A percentile compares a stretch with the other conserved stretches of the same genome.
phyloP scores from a whole-genome alignment of 2,113 vertebrate genomes.

The Pseudorasbora parva region DNA sequence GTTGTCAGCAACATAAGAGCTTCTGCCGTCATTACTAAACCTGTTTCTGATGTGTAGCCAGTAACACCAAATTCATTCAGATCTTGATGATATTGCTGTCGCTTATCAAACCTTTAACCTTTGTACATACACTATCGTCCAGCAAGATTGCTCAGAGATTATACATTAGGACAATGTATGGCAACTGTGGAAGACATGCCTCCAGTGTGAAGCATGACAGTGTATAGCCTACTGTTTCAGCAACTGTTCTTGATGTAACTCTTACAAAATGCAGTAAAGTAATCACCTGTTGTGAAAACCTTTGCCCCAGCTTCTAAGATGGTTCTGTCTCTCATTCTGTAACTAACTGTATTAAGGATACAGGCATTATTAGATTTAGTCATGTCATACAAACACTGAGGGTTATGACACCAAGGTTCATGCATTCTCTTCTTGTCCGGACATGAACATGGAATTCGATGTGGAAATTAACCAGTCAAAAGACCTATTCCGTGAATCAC shows the following conservation, averaged over 20 bases:
- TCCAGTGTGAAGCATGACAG: not conserved
- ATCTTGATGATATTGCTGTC: not conserved
- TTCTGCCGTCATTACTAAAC: not conserved
- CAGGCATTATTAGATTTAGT: not conserved
- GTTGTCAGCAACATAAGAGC: not conserved
- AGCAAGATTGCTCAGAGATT: not conserved
- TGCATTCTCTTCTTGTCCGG: constrained; percentile 7
- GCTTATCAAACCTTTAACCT: constrained; percentile 3
- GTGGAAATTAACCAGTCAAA: not conserved
- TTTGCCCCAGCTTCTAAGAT: constrained; percentile 4
- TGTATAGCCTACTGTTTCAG: constrained; percentile 1
- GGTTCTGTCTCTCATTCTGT: not conserved
- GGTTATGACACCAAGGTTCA: not conserved
- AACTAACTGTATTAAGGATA: not conserved
- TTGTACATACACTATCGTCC: not conserved
- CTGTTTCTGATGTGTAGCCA: not conserved
- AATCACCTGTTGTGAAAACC: not conserved
- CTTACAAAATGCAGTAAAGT: constrained; percentile 10
- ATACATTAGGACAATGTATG: not conserved
- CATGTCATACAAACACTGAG: not conserved
- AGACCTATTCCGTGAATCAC: not conserved
- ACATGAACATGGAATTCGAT: constrained; percentile 27
- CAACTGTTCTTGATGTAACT: constrained; percentile 9
- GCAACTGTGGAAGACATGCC: not conserved
- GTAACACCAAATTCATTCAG: not conserved